phyloP scores from a whole-genome alignment of 2,888 invertebrate genomes.

The Plagodis pulveraria region DNA sequence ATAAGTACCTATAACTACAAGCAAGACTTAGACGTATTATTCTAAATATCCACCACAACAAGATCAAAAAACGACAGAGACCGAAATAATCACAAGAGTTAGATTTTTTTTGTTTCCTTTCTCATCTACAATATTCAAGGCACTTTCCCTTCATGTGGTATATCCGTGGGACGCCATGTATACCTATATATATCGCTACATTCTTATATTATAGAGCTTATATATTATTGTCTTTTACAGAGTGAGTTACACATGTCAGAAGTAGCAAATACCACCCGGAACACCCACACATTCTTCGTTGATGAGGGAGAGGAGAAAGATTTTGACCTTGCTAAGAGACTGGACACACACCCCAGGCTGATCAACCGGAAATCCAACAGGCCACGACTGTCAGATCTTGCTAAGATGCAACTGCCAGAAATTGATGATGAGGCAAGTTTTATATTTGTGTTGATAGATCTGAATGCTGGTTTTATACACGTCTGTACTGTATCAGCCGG shows the following conservation, averaged over 20 bases:
- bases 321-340: constrained; percentile 88
- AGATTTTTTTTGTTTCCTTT: too few relatives aligned
- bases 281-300: constrained; percentile 93
- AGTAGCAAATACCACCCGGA: constrained; percentile 87
- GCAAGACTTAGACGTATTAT: too few relatives aligned
- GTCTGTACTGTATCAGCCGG: too few relatives aligned
- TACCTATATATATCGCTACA: too few relatives aligned
- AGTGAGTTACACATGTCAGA: constrained; percentile 93
- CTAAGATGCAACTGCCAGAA: constrained; percentile 84
- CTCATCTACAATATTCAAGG: too few relatives aligned
- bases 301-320: constrained; percentile 86
- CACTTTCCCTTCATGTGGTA: background rate
- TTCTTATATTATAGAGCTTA: too few relatives aligned
- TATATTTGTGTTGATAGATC: background rate
- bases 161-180: too few relatives aligned
- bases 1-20: too few relatives aligned
- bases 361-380: constrained; percentile 89
- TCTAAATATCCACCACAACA: too few relatives aligned
- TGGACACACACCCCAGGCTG: constrained; percentile 91
- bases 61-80: too few relatives aligned
- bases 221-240: constrained; percentile 65
- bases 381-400: constrained; percentile 85
- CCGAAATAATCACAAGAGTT: too few relatives aligned
- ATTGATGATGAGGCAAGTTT: constrained; percentile 79
- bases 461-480: constrained; percentile 4